Conservation (phyloP, 1,140 invertebrate species). For the Eufriesea mexicana region DNA sequence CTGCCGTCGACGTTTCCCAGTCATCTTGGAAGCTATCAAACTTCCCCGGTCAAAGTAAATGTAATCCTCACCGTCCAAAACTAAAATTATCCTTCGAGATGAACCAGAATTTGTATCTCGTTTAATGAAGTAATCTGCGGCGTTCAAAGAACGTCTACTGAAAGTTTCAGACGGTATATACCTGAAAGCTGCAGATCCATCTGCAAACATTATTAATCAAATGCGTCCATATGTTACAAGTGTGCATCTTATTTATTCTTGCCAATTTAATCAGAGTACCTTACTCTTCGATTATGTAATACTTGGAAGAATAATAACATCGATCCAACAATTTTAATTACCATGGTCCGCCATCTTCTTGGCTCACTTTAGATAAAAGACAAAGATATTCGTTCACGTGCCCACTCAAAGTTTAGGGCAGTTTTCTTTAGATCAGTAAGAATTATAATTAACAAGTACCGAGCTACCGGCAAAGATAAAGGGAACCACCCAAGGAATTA, state of each 20-base stretch:
- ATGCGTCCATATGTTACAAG: neutral
- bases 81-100: neutral
- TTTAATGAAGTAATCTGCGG: constrained; percentile 17
- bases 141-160: neutral
- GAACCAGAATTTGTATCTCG: constrained; percentile 1
- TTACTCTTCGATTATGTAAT: neutral
- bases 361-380: too few relatives aligned
- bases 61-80: neutral
- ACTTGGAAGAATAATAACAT: too few relatives aligned
- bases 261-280: too few relatives aligned
- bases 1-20: neutral
- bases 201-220: constrained; percentile 2
- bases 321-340: too few relatives aligned
- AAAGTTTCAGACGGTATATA: neutral
- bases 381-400: too few relatives aligned
- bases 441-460: too few relatives aligned
- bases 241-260: neutral
- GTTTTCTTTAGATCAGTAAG: too few relatives aligned
- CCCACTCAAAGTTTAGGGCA: too few relatives aligned
- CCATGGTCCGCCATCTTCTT: too few relatives aligned
- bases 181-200: neutral
- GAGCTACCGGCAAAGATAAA: neutral
- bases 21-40: neutral
- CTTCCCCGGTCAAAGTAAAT: neutral
- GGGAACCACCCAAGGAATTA: neutral